Evolutionary conservation across 2,888 invertebrate genomes (phyloP).

Genomic region (Polydrusus cervinus): DNA sequence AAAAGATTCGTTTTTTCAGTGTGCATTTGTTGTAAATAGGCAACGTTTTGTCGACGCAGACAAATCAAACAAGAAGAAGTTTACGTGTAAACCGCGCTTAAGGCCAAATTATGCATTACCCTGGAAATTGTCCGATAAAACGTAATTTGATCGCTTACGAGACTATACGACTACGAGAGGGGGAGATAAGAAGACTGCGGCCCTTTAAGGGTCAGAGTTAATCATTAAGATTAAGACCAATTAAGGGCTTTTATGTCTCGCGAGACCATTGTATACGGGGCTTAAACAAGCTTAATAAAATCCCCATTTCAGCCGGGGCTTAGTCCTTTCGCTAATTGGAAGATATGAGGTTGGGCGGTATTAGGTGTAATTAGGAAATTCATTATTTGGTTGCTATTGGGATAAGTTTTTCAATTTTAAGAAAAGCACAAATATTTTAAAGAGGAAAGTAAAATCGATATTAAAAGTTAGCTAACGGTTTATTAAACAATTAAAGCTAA

Average conservation of each 20-base stretch:
- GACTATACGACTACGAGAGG: neutral
- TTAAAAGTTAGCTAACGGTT: no score
- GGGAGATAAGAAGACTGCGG: constrained; percentile 40
- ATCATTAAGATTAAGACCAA: constrained; percentile 52
- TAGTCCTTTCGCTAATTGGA: constrained; percentile 67
- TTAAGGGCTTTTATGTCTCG: constrained; percentile 50
- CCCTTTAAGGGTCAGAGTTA: constrained; percentile 46
- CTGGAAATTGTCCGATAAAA: constrained; percentile 31
- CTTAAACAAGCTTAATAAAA: constrained; percentile 79
- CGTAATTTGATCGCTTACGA: constrained; percentile 27
- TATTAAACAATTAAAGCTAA: no score
- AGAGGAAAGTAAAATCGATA: no score
- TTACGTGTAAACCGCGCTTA: neutral
- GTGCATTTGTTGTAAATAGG: no score
- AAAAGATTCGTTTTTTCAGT: no score
- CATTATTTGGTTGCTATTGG: neutral
- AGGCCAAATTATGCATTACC: constrained; percentile 22
- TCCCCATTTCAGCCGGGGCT: constrained; percentile 98
- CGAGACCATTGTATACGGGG: constrained; percentile 43
- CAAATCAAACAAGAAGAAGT: neutral
- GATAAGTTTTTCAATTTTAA: neutral
- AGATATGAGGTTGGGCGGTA: constrained; percentile 20
- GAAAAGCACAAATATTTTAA: no score
- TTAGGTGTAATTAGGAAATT: constrained; percentile 3
- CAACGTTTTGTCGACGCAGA: no score